phyloP scores from a whole-genome alignment of 2,888 invertebrate genomes.

The Rambutsinella grinnellia region DNA sequence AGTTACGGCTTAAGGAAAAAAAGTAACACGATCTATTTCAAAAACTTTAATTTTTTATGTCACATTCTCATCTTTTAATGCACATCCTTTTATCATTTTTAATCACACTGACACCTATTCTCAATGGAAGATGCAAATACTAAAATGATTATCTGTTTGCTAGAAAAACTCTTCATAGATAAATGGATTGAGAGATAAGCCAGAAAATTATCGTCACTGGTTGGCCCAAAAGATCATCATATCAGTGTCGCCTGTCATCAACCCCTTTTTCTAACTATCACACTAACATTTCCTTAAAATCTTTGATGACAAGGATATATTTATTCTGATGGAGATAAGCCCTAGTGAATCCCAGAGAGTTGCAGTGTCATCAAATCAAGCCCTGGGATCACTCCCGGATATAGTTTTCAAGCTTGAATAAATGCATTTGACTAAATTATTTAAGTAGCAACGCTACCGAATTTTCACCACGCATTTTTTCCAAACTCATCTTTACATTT shows the following conservation, averaged over 20 bases:
- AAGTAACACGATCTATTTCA: too few relatives aligned
- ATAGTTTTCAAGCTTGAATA: constrained; percentile 2
- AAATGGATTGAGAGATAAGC: constrained; percentile 22
- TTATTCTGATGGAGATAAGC: background rate
- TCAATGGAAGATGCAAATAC: constrained; percentile 7
- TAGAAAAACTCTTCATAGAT: constrained; percentile 13
- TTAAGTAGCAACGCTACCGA: constrained; percentile 13
- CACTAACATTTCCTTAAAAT: background rate
- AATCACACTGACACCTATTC: constrained; percentile 26
- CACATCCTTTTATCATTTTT: constrained; percentile 6
- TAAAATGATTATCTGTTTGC: background rate
- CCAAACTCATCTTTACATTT: background rate
- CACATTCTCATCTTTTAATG: background rate
- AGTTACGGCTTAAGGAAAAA: background rate
- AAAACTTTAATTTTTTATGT: too few relatives aligned
- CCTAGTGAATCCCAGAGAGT: background rate
- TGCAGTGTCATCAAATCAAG: background rate
- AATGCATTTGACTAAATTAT: background rate
- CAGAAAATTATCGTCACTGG: background rate
- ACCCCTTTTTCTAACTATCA: background rate
- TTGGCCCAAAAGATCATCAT: constrained; percentile 7
- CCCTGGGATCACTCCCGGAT: background rate
- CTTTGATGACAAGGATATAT: background rate
- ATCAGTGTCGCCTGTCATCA: constrained; percentile 37
- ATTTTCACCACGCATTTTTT: constrained; percentile 25